Evolutionary conservation across 2,888 invertebrate species (phyloP).

Genomic region (Diogma glabrata): DNA sequence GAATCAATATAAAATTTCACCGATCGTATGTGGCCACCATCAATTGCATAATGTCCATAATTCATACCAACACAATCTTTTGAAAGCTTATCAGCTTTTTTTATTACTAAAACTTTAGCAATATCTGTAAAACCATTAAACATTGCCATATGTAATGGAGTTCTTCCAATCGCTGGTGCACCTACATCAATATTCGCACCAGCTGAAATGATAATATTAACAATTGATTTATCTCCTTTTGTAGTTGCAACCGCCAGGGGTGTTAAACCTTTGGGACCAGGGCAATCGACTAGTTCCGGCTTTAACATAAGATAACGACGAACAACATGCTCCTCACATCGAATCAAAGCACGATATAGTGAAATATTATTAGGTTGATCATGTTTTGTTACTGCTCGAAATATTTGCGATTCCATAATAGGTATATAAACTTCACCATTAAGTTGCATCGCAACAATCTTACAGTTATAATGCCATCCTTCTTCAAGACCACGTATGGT

Average conservation of each 20-base stretch:
- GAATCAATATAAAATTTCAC: conserved; percentile 32
- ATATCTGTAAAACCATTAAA: conserved; percentile 31
- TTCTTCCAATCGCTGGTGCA: conserved; percentile 28
- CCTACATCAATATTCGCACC: conserved; percentile 31
- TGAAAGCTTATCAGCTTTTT: conserved; percentile 31
- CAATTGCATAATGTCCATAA: conserved; percentile 33
- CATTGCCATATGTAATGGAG: conserved; percentile 33
- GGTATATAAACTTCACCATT: background rate
- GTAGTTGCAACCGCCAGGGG: conserved; percentile 34
- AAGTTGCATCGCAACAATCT: conserved; percentile 27
- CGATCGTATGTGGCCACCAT: conserved; percentile 32
- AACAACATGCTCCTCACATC: conserved; percentile 32
- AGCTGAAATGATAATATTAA: conserved; percentile 30
- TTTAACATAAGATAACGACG: conserved; percentile 31
- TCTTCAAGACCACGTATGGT: conserved; percentile 28
- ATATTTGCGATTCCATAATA: conserved; percentile 22
- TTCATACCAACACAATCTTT: conserved; percentile 32
- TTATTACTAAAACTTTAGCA: conserved; percentile 32
- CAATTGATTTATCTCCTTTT: conserved; percentile 29
- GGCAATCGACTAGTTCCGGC: conserved; percentile 29
- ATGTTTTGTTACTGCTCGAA: conserved; percentile 26
- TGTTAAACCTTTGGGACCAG: conserved; percentile 31
- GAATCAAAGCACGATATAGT: conserved; percentile 31
- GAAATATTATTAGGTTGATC: conserved; percentile 28
- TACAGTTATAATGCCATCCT: conserved; percentile 31